phyloP scores from a whole-genome alignment of 1,140 invertebrate genomes.

The Batillaria attramentaria region DNA sequence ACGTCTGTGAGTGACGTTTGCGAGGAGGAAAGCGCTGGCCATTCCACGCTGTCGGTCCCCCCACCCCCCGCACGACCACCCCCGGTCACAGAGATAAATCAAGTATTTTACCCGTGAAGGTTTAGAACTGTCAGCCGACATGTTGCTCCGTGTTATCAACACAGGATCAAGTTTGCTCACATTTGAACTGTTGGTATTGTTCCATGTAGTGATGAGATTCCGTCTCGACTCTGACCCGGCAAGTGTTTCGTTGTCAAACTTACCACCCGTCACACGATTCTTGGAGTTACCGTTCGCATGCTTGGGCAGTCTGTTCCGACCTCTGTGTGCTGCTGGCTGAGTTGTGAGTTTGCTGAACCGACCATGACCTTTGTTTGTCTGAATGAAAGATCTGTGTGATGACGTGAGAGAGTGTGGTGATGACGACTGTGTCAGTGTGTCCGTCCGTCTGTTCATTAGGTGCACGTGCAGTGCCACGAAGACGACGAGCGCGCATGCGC shows the following conservation, averaged over 20 bases:
- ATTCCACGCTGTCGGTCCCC: slow-evolving; percentile 52
- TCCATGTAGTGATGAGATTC: too few species aligned
- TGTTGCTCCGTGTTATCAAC: background rate
- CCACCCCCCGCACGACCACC: slow-evolving; percentile 48
- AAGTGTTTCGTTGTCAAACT: background rate
- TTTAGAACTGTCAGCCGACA: too few species aligned
- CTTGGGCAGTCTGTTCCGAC: background rate
- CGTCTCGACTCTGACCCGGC: too few species aligned
- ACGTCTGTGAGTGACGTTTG: slow-evolving; percentile 36
- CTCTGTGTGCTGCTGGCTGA: background rate
- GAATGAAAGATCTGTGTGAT: background rate
- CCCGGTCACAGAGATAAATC: slow-evolving; percentile 43
- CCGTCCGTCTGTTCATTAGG: background rate
- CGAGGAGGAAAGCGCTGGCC: slow-evolving; percentile 41
- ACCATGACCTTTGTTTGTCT: background rate
- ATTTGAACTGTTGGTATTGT: background rate
- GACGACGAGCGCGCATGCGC: background rate
- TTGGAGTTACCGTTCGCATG: background rate
- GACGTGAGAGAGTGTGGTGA: background rate
- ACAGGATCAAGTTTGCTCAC: background rate
- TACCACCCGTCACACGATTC: background rate
- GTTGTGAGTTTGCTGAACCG: background rate
- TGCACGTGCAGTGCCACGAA: background rate
- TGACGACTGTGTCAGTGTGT: background rate
- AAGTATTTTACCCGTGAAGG: slow-evolving; percentile 27